Evolutionary conservation across 2,888 invertebrate species (phyloP).

Genomic region (Machimus atricapillus): DNA sequence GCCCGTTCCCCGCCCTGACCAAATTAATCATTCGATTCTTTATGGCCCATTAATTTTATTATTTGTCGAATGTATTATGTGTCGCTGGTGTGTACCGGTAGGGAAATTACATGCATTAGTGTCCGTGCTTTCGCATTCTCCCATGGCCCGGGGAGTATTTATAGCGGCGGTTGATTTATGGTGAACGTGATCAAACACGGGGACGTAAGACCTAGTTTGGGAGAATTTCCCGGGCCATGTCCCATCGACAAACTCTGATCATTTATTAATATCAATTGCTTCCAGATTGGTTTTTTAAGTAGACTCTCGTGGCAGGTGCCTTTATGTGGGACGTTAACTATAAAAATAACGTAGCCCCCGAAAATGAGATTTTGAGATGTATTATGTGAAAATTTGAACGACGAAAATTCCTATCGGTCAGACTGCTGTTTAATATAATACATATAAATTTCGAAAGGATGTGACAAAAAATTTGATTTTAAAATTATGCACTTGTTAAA

Average conservation of each 20-base stretch:
- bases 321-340: background rate
- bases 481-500: too few species aligned
- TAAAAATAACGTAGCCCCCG: background rate
- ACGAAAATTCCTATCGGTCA: too few species aligned
- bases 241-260: background rate
- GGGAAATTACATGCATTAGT: conserved; percentile 23
- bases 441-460: too few species aligned
- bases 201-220: background rate
- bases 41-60: conserved; percentile 39
- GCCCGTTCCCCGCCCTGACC: background rate
- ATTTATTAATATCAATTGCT: conserved; percentile 22
- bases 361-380: background rate
- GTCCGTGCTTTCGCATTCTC: background rate
- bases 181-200: conserved; percentile 4
- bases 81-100: conserved; percentile 4
- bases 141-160: background rate
- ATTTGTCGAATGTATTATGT: conserved; percentile 32
- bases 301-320: background rate
- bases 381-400: too few species aligned
- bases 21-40: conserved; percentile 38
- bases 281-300: conserved; percentile 9
- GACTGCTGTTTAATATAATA: too few species aligned
- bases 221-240: background rate
- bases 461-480: too few species aligned
- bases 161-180: conserved; percentile 7